Percentiles rank a stretch among this genome's conserved stretches.
Evolutionary conservation across 2,888 invertebrate species (phyloP).

Genomic region (Gastrophysa polygoni): DNA sequence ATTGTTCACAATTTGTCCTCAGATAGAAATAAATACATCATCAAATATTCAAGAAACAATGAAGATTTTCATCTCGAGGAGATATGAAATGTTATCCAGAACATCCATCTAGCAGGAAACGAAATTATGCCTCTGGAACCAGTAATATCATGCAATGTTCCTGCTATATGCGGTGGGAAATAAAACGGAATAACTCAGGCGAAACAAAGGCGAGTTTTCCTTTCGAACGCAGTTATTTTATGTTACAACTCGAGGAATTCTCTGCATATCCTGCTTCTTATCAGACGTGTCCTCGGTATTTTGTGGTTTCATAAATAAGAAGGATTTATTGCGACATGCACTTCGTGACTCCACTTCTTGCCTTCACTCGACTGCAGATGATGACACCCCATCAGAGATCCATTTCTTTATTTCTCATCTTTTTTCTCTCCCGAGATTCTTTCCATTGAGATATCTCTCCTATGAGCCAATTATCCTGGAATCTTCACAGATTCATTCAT

Average conservation of each 20-base stretch:
- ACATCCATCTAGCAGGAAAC: not conserved
- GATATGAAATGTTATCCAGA: too few species aligned
- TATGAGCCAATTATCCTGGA: too few species aligned
- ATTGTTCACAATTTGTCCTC: too few species aligned
- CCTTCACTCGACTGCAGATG: slow-evolving; percentile 50
- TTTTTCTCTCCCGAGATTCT: slow-evolving; percentile 37
- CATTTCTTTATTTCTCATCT: slow-evolving; percentile 50
- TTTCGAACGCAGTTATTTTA: slow-evolving; percentile 40
- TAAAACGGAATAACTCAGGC: slow-evolving; percentile 21
- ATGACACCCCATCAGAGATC: slow-evolving; percentile 52
- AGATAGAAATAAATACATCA: too few species aligned
- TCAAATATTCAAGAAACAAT: too few species aligned
- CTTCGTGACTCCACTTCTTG: slow-evolving; percentile 54
- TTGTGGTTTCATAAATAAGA: slow-evolving; percentile 57
- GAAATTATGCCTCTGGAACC: not conserved
- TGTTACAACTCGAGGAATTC: slow-evolving; percentile 42
- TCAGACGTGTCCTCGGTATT: slow-evolving; percentile 51
- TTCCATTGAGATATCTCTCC: too few species aligned
- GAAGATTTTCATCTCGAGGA: too few species aligned
- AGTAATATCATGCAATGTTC: not conserved
- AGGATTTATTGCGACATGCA: slow-evolving; percentile 57
- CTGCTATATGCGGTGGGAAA: not conserved
- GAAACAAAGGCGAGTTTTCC: slow-evolving; percentile 22
- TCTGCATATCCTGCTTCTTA: slow-evolving; percentile 44
- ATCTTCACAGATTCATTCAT: too few species aligned